Percentiles rank a stretch among this genome's conserved stretches.
Evolutionary conservation across 2,797 vertebrate genomes (phyloP).

Genomic region (Scomberomorus guttatus): DNA sequence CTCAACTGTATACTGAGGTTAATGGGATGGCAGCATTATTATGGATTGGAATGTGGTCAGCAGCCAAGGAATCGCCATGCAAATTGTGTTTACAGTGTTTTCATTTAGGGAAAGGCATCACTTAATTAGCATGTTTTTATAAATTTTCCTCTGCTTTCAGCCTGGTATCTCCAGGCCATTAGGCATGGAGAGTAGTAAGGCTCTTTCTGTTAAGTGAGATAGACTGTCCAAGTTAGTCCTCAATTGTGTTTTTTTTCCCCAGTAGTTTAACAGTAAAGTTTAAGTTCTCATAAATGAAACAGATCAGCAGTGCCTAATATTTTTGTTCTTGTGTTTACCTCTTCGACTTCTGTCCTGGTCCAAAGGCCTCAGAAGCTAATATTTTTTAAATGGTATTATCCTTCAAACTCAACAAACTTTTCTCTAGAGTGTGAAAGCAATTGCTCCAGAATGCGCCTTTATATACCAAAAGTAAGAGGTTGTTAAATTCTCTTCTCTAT

Average conservation of each 20-base stretch:
- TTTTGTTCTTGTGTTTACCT: constrained; percentile 44
- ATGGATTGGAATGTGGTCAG: constrained; percentile 41
- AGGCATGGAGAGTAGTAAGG: constrained; percentile 19
- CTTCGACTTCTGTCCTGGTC: constrained; percentile 16
- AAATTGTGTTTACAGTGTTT: constrained; percentile 44
- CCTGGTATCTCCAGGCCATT: constrained; percentile 49
- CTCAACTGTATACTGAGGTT: constrained; percentile 13
- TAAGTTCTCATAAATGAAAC: constrained; percentile 47
- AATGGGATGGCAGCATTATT: constrained; percentile 38
- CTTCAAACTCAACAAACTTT: constrained; percentile 44
- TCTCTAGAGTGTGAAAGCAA: constrained; percentile 21
- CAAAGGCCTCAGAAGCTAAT: constrained; percentile 24
- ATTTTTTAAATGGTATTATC: constrained; percentile 42
- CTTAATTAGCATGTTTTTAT: constrained; percentile 42
- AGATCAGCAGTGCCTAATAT: constrained; percentile 12
- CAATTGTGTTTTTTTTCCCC: constrained; percentile 31
- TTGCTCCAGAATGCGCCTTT: constrained; percentile 1
- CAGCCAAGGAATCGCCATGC: constrained; percentile 29
- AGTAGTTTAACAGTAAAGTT: constrained; percentile 48
- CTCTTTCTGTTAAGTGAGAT: constrained; percentile 56
- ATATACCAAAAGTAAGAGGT: constrained; percentile 26
- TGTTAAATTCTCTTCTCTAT: constrained; percentile 3
- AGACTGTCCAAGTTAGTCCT: constrained; percentile 35
- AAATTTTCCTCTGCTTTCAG: constrained; percentile 19
- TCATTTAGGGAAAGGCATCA: constrained; percentile 33